Conservation (phyloP, 2,888 invertebrate species). For the Pteria penguin region DNA sequence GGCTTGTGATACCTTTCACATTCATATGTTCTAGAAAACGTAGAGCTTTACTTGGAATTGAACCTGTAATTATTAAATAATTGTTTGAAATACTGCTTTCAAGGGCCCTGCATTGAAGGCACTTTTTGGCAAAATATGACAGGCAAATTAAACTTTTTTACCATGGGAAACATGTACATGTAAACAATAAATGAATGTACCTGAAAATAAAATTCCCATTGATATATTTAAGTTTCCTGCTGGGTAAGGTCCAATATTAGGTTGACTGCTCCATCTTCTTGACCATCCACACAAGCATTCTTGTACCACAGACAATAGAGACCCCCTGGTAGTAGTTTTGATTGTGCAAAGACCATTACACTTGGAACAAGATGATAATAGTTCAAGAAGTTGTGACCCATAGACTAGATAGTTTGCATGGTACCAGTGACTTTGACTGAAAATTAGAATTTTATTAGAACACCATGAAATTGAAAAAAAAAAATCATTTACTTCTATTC, state of each 20-base stretch:
- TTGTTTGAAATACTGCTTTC: no score
- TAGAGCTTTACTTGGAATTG: background rate
- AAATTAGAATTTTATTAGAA: no score
- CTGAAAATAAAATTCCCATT: background rate
- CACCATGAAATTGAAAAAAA: no score
- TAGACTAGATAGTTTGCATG: background rate
- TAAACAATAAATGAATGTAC: background rate
- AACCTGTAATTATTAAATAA: background rate
- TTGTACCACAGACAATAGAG: background rate
- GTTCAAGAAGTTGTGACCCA: background rate
- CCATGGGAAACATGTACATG: no score
- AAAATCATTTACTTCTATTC: no score
- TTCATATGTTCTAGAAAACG: background rate
- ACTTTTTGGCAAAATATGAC: no score
- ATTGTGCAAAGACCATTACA: background rate
- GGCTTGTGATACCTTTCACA: background rate
- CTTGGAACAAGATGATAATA: background rate
- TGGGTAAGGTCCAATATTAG: background rate
- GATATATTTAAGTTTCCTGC: slow-evolving; percentile 6
- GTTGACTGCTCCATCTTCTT: slow-evolving; percentile 6
- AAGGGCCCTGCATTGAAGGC: no score
- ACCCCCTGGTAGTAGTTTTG: background rate
- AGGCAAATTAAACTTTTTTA: no score
- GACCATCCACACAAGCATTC: background rate
- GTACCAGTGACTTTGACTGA: background rate